phyloP scores from a whole-genome alignment of 2,888 invertebrate genomes.

The Syrista parreyssii region DNA sequence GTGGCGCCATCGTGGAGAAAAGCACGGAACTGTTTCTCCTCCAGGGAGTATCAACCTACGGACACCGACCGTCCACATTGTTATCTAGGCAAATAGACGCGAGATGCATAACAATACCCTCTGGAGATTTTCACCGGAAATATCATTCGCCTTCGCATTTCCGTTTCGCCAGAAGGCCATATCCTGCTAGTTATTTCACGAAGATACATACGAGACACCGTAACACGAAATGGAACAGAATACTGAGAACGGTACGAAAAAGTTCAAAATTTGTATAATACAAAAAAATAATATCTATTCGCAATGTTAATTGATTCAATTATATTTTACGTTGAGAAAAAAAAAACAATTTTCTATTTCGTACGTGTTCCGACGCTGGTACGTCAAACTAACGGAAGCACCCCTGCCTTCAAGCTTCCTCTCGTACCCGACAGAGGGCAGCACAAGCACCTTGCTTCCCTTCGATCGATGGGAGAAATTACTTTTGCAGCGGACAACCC shows the following conservation, averaged over 20 bases:
- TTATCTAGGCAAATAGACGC: not conserved
- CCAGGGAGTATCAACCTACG: slow-evolving; percentile 1
- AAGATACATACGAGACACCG: not conserved
- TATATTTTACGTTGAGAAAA: not conserved
- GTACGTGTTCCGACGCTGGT: not conserved
- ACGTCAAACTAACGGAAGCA: slow-evolving; percentile 19
- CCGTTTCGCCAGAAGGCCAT: not conserved
- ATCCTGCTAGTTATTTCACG: not conserved
- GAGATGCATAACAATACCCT: not conserved
- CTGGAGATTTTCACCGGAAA: not conserved
- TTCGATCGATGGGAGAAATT: slow-evolving; percentile 44
- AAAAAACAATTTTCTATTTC: not conserved
- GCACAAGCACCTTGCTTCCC: slow-evolving; percentile 26
- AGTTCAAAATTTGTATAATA: not conserved
- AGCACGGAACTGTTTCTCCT: slow-evolving; percentile 33
- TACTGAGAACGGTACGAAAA: not conserved
- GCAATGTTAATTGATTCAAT: not conserved
- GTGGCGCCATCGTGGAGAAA: slow-evolving; percentile 35
- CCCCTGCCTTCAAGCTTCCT: slow-evolving; percentile 29
- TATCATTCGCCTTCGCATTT: not conserved
- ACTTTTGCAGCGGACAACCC: slow-evolving; percentile 26
- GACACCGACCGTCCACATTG: not conserved
- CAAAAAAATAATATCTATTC: not conserved
- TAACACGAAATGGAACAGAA: not conserved
- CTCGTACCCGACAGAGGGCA: slow-evolving; percentile 42